Base-by-base conservation (phyloP, 2,113 vertebrate species). In the Caranx ignobilis region DNA sequence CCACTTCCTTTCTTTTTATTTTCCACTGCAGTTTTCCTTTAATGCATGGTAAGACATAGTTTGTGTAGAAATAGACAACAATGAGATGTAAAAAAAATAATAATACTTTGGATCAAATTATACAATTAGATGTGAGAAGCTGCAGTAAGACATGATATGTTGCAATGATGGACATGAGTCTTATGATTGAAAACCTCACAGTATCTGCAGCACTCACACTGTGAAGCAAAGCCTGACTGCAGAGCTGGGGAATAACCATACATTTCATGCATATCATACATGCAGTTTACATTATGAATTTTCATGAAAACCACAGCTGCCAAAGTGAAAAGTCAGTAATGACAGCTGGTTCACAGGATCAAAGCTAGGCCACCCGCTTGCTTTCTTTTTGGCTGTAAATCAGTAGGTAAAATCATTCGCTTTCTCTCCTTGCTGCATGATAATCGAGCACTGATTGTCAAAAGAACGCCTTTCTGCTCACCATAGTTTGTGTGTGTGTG, bases 371-470 rank as follows among this genome's bases (percentile, higher is more conserved):
- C 64, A 57, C 62, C 48, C 50, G 62, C 26, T 21, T 0, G 3
- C 63, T 47, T 54, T n/a, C 65, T 5, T 16, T 73, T 57, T 63
- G 68, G 41, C 6, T 1, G 45, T 50, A 63, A 79, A 77, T 76
- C 56, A 39, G 50, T 5, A 37, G 13, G 47, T 76, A 67, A 60
- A 47, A 34, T 52, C 55, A 73, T 4, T 62, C 4, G 5, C 63
- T 73, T 71, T 67, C 18, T 65, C 19, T 64, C 60, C 31, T 54
- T 61, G 11, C 77, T 60, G 34, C n/a, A 66, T 11, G 0, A 54
- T 75, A 80, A 84, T 61, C 71, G 66, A 61, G 43, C 26, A 3
- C n/a, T 79, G 64, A 79, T 71, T 79, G 71, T 71, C 19, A 48
- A 69, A 65, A 9, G 26, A 15, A 13, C 34, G 47, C 7, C 56